Percentiles rank a stretch among this genome's conserved stretches.
phyloP scores from a whole-genome alignment of 1,140 invertebrate species.

The Paracyclopina nana region DNA sequence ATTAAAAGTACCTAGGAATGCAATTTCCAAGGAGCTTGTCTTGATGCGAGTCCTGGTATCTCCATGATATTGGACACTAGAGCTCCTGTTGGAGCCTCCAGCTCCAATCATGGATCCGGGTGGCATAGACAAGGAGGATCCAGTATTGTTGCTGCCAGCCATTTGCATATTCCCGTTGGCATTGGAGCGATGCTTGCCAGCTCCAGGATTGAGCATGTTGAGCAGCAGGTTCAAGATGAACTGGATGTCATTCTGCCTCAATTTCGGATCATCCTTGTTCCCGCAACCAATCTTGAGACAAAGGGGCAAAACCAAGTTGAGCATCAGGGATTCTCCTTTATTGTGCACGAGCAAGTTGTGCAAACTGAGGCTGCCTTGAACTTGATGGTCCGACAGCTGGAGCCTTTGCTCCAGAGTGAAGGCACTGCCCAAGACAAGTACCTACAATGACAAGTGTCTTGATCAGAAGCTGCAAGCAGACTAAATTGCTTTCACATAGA shows the following conservation, averaged over 20 bases:
- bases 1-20: conserved; percentile 47
- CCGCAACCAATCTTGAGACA: conserved; percentile 81
- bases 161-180: background rate
- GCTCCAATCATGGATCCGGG: conserved; percentile 36
- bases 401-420: conserved; percentile 11
- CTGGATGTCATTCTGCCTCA: conserved; percentile 68
- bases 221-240: conserved; percentile 75
- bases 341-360: conserved; percentile 69
- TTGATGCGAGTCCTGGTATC: conserved; percentile 19
- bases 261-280: conserved; percentile 65
- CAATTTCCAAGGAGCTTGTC: conserved; percentile 56
- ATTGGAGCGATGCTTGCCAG: conserved; percentile 18
- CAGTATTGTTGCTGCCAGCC: background rate
- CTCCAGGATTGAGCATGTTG: conserved; percentile 55
- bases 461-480: too few relatives aligned
- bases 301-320: conserved; percentile 87
- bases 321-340: conserved; percentile 78
- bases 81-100: conserved; percentile 16
- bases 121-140: conserved; percentile 8
- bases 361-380: conserved; percentile 67
- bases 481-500: too few relatives aligned
- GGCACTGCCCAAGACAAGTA: conserved; percentile 62
- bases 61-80: conserved; percentile 9
- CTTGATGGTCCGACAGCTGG: conserved; percentile 5
- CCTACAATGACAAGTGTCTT: too few relatives aligned